phyloP scores from a whole-genome alignment of 2,113 vertebrate genomes.

The Penelope pileata region DNA sequence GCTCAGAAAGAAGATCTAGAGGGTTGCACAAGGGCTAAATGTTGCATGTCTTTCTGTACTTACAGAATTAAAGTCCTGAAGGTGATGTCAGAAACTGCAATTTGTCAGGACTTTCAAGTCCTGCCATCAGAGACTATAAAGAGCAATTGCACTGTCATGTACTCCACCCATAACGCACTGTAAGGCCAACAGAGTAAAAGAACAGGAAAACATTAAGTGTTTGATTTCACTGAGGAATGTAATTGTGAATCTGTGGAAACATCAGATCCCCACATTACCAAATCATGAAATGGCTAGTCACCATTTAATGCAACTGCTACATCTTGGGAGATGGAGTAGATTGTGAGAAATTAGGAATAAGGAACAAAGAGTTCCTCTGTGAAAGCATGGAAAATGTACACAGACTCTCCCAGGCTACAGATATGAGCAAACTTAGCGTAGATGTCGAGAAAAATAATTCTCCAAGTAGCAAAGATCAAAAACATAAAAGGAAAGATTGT shows the following conservation, averaged over 20 bases:
- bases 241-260: background rate
- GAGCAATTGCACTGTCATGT: background rate
- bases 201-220: background rate
- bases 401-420: background rate
- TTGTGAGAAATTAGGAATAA: background rate
- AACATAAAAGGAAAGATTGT: background rate
- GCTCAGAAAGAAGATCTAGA: background rate
- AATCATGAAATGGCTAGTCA: rapidly evolving
- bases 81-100: background rate
- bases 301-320: background rate
- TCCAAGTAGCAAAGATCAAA: background rate
- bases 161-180: background rate
- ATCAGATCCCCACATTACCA: background rate
- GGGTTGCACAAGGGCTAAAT: background rate
- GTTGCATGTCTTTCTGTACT: background rate
- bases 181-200: background rate
- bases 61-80: background rate
- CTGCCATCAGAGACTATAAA: background rate
- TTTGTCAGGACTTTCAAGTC: background rate
- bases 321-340: background rate
- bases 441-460: background rate
- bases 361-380: background rate
- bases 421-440: background rate
- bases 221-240: rapidly evolving
- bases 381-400: rapidly evolving